phyloP scores from a whole-genome alignment of 2,113 vertebrate genomes.

The Mugil cephalus region DNA sequence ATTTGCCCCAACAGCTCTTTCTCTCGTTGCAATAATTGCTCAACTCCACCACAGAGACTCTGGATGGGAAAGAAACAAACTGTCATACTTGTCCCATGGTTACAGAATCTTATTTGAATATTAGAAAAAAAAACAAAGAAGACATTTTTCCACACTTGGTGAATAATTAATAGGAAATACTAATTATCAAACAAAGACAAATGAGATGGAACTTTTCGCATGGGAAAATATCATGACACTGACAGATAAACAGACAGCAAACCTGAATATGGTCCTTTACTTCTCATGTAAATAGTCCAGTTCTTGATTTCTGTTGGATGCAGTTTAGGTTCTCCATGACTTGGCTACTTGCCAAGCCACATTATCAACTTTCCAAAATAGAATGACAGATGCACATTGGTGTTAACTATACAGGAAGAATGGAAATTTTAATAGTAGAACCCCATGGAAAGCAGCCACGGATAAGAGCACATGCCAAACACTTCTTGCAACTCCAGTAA shows the following conservation, averaged over 20 bases:
- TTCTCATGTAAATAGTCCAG: slow-evolving; percentile 13
- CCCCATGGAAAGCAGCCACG: neutral
- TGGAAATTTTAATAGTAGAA: neutral
- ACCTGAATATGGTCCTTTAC: slow-evolving; percentile 18
- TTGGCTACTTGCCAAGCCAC: slow-evolving; percentile 3
- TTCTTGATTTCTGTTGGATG: slow-evolving; percentile 5
- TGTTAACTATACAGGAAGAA: neutral
- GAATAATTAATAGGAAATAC: slow-evolving; percentile 69
- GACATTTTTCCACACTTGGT: slow-evolving; percentile 41
- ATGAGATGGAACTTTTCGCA: slow-evolving; percentile 48
- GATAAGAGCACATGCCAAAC: slow-evolving; percentile 13
- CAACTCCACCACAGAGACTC: slow-evolving; percentile 51
- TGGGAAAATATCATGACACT: slow-evolving; percentile 39
- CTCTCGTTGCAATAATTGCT: slow-evolving; percentile 46
- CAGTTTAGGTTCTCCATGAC: neutral
- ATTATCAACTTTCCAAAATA: neutral
- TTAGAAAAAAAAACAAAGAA: slow-evolving; percentile 64
- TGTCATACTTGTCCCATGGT: slow-evolving; percentile 63
- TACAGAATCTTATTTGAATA: slow-evolving; percentile 61
- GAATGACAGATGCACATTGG: neutral
- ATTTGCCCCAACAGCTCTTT: slow-evolving; percentile 22
- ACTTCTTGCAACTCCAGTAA: slow-evolving; percentile 17
- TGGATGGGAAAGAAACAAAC: slow-evolving; percentile 38
- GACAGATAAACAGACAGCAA: slow-evolving; percentile 7
- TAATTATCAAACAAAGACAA: slow-evolving; percentile 59